Conservation (phyloP, 1,140 invertebrate species). For the Thrips palmi region DNA sequence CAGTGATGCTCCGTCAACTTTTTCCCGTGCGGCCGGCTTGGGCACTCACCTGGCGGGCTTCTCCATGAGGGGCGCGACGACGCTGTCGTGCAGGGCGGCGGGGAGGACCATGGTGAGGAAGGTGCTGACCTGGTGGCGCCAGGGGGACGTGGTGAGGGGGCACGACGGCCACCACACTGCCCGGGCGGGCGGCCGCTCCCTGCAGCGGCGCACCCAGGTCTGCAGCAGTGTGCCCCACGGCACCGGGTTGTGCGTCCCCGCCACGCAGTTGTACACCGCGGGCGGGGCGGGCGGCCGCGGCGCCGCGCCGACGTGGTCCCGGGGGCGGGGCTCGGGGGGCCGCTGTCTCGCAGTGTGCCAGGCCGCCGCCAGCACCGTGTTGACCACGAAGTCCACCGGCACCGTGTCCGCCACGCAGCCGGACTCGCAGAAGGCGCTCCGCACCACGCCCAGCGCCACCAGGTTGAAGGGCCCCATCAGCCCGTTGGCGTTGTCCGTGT, state of each 20-base stretch:
- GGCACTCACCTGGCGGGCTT: no score
- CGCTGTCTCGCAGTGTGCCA: slow-evolving; percentile 50
- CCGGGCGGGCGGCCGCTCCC: no score
- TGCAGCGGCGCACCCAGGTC: no score
- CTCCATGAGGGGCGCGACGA: no score
- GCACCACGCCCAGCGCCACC: slow-evolving; percentile 74
- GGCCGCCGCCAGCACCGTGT: slow-evolving; percentile 62
- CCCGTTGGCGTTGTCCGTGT: slow-evolving; percentile 90
- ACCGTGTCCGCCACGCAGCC: slow-evolving; percentile 78
- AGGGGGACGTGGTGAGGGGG: no score
- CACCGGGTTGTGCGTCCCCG: slow-evolving; percentile 36
- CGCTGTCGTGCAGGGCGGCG: no score
- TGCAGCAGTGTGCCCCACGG: slow-evolving; percentile 41
- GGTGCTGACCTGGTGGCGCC: no score
- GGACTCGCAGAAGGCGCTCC: slow-evolving; percentile 57
- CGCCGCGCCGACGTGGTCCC: slow-evolving; percentile 11
- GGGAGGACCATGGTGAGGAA: no score
- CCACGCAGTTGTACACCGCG: slow-evolving; percentile 37
- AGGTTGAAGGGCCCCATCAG: slow-evolving; percentile 91
- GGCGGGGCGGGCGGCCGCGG: slow-evolving; percentile 19
- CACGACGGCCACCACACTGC: no score
- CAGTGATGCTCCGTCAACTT: no score
- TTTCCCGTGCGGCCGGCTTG: no score
- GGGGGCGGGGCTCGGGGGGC: no score
- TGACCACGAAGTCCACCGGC: slow-evolving; percentile 84